Conservation (phyloP, 2,888 invertebrate genomes). For the Amblyjoppa fuscipennis region DNA sequence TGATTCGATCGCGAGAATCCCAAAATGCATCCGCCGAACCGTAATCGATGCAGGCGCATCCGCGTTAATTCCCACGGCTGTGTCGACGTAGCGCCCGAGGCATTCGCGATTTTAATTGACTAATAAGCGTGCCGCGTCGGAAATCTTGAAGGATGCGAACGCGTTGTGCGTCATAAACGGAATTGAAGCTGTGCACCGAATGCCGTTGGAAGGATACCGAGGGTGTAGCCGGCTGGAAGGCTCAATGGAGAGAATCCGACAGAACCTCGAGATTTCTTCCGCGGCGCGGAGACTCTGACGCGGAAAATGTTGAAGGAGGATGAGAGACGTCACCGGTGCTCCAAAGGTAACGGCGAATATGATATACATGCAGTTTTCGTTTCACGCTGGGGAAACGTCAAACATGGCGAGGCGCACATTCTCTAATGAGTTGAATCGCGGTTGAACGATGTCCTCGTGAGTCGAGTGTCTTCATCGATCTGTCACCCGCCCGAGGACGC, state of each 20-base stretch:
- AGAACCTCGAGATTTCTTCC: slow-evolving; percentile 48
- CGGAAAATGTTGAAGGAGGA: slow-evolving; percentile 1
- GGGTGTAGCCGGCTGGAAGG: slow-evolving; percentile 4
- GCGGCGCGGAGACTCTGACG: slow-evolving; percentile 29
- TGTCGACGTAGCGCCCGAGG: not conserved
- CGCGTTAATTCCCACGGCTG: not conserved
- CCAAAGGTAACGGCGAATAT: slow-evolving; percentile 4
- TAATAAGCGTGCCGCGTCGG: not conserved
- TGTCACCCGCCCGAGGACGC: slow-evolving; percentile 8
- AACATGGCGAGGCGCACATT: slow-evolving; percentile 80
- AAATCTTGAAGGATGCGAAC: not conserved
- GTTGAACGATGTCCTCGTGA: slow-evolving; percentile 72
- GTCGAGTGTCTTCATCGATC: slow-evolving; percentile 77
- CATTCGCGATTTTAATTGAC: slow-evolving; percentile 9
- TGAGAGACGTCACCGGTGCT: not conserved
- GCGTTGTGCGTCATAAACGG: not conserved
- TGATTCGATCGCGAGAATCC: not conserved
- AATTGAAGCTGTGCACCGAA: slow-evolving; percentile 45
- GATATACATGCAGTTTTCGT: slow-evolving; percentile 73
- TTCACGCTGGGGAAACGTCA: slow-evolving; percentile 80
- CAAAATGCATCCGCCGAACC: not conserved
- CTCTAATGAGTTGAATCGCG: slow-evolving; percentile 84
- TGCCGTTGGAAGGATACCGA: slow-evolving; percentile 3
- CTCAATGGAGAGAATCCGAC: slow-evolving; percentile 33
- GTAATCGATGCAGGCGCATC: not conserved